Evolutionary conservation across 1,140 invertebrate species (phyloP).

Genomic region (Penaeus japonicus): DNA sequence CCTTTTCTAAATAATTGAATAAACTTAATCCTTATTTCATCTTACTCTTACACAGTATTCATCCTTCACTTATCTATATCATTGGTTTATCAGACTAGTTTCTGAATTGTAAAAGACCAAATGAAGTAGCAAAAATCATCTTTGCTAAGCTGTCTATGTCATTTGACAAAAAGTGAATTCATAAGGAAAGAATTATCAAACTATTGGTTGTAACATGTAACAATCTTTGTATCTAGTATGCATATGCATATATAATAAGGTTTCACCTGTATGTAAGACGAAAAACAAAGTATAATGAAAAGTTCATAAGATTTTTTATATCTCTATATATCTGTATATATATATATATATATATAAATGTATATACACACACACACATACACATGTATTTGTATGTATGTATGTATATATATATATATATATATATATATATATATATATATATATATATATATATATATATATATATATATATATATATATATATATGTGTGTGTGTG

Average conservation of each 20-base stretch:
- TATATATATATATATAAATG: not conserved
- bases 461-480: not conserved
- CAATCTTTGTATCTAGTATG: not conserved
- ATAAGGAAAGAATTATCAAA: not conserved
- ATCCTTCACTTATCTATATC: too few relatives aligned
- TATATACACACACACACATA: not conserved
- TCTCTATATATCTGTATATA: not conserved
- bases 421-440: not conserved
- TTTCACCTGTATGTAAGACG: not conserved
- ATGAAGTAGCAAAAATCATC: too few relatives aligned
- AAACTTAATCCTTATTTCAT: too few relatives aligned
- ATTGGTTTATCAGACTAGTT: too few relatives aligned
- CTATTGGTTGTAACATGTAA: not conserved
- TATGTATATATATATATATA: not conserved
- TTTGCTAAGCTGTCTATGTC: too few relatives aligned
- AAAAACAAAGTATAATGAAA: not conserved
- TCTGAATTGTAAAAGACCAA: too few relatives aligned
- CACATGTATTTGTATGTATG: not conserved
- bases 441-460: not conserved
- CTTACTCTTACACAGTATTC: too few relatives aligned
- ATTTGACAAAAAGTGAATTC: not conserved
- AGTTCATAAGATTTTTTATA: not conserved
- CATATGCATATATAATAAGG: not conserved
- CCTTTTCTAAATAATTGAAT: too few relatives aligned
- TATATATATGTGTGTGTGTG: not conserved